These are phyloP conservation scores for Megaceryle maxima DNA, from an alignment of 2,113 vertebrate genomes.

Conservation along the genomic window DNA sequence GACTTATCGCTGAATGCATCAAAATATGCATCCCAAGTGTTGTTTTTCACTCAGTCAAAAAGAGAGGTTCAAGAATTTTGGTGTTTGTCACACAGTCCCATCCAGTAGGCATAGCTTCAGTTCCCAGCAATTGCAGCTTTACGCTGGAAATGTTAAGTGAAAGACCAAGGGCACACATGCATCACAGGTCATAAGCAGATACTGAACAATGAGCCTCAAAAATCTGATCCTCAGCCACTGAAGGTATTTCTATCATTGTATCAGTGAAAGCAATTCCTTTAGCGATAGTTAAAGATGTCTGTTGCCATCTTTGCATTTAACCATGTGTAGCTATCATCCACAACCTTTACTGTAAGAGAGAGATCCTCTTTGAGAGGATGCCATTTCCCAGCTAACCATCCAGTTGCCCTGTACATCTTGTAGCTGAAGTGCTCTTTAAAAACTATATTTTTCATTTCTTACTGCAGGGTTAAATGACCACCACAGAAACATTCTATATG, in stretches of 20 bases:
- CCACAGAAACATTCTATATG: neutral
- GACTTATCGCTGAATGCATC: neutral
- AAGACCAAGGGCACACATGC: neutral
- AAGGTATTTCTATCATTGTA: neutral
- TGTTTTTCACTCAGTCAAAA: neutral
- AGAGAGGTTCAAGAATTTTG: neutral
- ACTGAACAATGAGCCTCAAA: neutral
- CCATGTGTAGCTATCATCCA: neutral
- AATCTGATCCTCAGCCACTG: neutral
- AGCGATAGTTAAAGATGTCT: neutral
- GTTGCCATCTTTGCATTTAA: neutral
- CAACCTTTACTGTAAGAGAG: neutral
- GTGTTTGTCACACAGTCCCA: neutral
- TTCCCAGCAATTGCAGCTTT: neutral
- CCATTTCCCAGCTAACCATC: neutral
- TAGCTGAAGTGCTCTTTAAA: neutral
- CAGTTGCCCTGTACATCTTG: neutral
- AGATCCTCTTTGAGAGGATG: neutral
- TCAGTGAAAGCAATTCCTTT: neutral
- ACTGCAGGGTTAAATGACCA: neutral
- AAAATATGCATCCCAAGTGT: neutral
- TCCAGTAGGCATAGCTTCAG: neutral
- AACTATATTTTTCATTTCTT: neutral
- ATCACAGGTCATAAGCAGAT: neutral
- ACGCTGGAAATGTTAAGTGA: neutral